phyloP scores from a whole-genome alignment of 1,140 invertebrate species.

The Diorhabda sublineata region DNA sequence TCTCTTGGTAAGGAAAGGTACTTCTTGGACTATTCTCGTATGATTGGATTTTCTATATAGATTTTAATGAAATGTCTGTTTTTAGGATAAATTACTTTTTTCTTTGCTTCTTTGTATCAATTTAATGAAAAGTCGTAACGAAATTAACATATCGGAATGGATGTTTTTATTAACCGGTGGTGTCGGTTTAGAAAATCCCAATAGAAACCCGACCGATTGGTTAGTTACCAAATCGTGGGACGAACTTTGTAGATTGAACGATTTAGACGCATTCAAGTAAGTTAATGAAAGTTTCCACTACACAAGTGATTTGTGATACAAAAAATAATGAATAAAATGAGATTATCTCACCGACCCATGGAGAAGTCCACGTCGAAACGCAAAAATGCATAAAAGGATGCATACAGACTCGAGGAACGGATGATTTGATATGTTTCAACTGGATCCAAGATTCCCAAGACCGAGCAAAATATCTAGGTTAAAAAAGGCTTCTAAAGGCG shows the following conservation, averaged over 20 bases:
- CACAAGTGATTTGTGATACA: background rate
- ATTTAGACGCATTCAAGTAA: conserved; percentile 58
- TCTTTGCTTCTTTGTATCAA: conserved; percentile 82
- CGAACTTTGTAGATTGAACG: conserved; percentile 69
- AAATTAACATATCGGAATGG: conserved; percentile 72
- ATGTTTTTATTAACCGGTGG: conserved; percentile 88
- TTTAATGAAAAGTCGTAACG: conserved; percentile 66
- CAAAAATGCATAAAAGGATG: too few relatives aligned
- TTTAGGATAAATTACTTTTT: conserved; percentile 88
- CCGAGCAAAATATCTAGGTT: too few relatives aligned
- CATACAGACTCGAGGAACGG: too few relatives aligned
- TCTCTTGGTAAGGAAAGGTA: too few relatives aligned
- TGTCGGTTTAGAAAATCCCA: conserved; percentile 72
- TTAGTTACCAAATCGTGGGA: conserved; percentile 76
- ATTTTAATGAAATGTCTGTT: conserved; percentile 49
- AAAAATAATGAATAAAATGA: background rate
- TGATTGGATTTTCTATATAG: too few relatives aligned
- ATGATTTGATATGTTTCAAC: too few relatives aligned
- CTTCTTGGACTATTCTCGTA: too few relatives aligned
- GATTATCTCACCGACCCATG: too few relatives aligned
- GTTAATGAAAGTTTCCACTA: conserved; percentile 7
- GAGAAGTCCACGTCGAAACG: too few relatives aligned
- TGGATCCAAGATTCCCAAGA: too few relatives aligned
- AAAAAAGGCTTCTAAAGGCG: too few relatives aligned
- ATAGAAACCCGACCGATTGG: conserved; percentile 70